phyloP scores from a whole-genome alignment of 2,113 vertebrate genomes.

The Cryptotis parvus region DNA sequence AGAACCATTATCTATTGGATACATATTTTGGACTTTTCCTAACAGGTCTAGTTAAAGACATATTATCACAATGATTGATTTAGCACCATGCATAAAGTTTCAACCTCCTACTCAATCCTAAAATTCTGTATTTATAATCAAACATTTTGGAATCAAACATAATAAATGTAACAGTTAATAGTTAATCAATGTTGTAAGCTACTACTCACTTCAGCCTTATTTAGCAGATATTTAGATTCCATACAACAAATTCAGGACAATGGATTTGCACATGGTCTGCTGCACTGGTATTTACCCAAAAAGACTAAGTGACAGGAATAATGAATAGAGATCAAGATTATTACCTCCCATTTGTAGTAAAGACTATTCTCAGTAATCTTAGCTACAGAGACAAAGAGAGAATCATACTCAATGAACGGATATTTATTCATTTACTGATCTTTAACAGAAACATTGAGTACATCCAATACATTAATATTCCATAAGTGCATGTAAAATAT shows the following conservation, averaged over 20 bases:
- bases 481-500: neutral
- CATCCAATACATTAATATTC: neutral
- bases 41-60: neutral
- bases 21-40: neutral
- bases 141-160: conserved; percentile 80
- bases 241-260: conserved; percentile 73
- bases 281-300: conserved; percentile 39
- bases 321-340: conserved; percentile 72
- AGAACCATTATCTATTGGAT: neutral
- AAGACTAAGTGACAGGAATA: conserved; percentile 71
- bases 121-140: conserved; percentile 67
- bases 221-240: conserved; percentile 66
- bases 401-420: neutral
- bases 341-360: conserved; percentile 58
- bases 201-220: conserved; percentile 64
- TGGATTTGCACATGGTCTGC: conserved; percentile 70
- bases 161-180: conserved; percentile 80
- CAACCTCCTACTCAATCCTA: neutral
- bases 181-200: conserved; percentile 72
- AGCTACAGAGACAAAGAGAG: neutral
- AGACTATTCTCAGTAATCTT: conserved; percentile 75
- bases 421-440: neutral
- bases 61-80: neutral
- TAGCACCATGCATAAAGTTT: neutral
- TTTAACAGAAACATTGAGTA: conserved; percentile 26